phyloP scores from a whole-genome alignment of 2,797 vertebrate genomes.

The Dryobates pubescens region DNA sequence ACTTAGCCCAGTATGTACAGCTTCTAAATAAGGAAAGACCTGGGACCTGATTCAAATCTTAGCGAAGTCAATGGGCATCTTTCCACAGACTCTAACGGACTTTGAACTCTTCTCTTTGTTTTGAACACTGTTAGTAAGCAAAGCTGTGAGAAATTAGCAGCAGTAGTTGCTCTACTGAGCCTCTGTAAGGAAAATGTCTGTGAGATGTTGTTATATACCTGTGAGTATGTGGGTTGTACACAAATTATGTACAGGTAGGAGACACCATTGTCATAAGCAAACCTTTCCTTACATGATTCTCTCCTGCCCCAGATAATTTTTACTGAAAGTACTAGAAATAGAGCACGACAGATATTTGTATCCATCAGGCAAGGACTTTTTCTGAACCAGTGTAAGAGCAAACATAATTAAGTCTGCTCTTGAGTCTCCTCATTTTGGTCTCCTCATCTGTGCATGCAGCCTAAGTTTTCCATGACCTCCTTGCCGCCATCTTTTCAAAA shows the following conservation, averaged over 20 bases:
- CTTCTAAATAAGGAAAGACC: background rate
- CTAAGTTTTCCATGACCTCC: background rate
- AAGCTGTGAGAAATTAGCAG: constrained; percentile 12
- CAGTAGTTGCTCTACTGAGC: background rate
- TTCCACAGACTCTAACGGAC: constrained; percentile 31
- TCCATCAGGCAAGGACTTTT: constrained; percentile 2
- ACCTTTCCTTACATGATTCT: constrained; percentile 5
- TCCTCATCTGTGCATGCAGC: background rate
- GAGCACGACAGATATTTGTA: constrained; percentile 2
- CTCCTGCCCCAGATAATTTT: constrained; percentile 3
- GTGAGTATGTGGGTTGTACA: background rate
- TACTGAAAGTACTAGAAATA: constrained; percentile 17
- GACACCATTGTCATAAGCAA: background rate
- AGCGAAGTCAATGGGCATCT: constrained; percentile 34
- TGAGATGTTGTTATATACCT: background rate
- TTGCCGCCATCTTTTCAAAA: background rate
- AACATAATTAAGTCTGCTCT: background rate
- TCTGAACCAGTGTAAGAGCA: background rate
- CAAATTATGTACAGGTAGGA: background rate
- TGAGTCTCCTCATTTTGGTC: background rate
- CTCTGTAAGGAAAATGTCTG: background rate
- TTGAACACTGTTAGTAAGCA: background rate
- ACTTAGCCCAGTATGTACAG: background rate
- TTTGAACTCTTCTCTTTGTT: background rate
- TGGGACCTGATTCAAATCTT: constrained; percentile 5